Conservation (phyloP, 1,140 invertebrate genomes). For the Bombyx mandarina region DNA sequence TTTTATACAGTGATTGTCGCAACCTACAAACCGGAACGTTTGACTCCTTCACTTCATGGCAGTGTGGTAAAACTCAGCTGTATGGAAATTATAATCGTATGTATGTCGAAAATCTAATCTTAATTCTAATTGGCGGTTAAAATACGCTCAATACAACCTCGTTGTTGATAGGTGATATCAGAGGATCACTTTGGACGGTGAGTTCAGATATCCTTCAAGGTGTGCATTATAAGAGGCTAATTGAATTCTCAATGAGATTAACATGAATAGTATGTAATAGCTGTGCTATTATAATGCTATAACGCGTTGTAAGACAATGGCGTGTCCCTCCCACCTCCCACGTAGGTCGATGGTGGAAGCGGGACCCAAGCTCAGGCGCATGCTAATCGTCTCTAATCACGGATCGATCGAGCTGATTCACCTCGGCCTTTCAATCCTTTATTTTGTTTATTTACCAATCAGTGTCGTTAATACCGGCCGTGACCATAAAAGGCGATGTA, state of each 20-base stretch:
- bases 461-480: slow-evolving; percentile 50
- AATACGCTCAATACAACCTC: too few relatives aligned
- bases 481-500: slow-evolving; percentile 64
- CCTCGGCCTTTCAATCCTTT: slow-evolving; percentile 42
- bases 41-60: too few relatives aligned
- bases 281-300: slow-evolving; percentile 56
- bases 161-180: slow-evolving; percentile 32
- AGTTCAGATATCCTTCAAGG: slow-evolving; percentile 36
- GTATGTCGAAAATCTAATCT: too few relatives aligned
- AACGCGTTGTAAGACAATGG: slow-evolving; percentile 61
- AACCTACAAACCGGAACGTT: too few relatives aligned
- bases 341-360: slow-evolving; percentile 24
- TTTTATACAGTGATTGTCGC: too few relatives aligned
- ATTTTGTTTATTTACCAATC: slow-evolving; percentile 64
- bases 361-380: slow-evolving; percentile 37
- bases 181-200: slow-evolving; percentile 22
- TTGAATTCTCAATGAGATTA: slow-evolving; percentile 60
- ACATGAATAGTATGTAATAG: slow-evolving; percentile 61
- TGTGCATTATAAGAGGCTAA: slow-evolving; percentile 53
- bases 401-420: slow-evolving; percentile 62
- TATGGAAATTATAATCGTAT: too few relatives aligned
- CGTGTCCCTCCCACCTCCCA: slow-evolving; percentile 55
- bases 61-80: too few relatives aligned
- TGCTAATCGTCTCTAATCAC: slow-evolving; percentile 66
- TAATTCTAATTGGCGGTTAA: too few relatives aligned